phyloP scores from a whole-genome alignment of 2,888 invertebrate species.

The Apoda limacodes region DNA sequence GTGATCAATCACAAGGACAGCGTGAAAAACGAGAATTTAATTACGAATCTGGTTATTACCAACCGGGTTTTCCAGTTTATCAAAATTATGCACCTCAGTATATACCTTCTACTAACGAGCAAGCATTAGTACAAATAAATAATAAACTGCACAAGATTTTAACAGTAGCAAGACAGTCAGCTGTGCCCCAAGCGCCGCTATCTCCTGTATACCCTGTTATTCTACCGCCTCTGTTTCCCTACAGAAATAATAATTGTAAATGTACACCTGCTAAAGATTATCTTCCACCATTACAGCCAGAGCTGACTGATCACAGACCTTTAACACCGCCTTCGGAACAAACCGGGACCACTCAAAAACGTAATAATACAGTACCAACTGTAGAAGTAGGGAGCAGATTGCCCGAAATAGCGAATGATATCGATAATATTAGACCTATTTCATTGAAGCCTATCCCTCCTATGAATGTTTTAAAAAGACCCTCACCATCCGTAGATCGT shows the following conservation, averaged over 20 bases:
- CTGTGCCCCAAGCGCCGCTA: neutral
- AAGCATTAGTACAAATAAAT: constrained; percentile 33
- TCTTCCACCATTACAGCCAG: too few relatives aligned
- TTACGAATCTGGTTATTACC: too few relatives aligned
- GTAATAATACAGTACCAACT: constrained; percentile 22
- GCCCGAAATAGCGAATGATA: constrained; percentile 24
- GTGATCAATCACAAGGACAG: constrained; percentile 23
- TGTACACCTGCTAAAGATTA: too few relatives aligned
- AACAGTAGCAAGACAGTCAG: constrained; percentile 26
- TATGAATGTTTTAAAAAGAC: neutral
- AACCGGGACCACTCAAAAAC: constrained; percentile 10
- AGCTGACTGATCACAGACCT: too few relatives aligned
- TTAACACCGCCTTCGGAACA: constrained; percentile 10
- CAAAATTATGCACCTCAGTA: constrained; percentile 26
- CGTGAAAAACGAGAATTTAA: constrained; percentile 40
- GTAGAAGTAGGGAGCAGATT: constrained; percentile 29
- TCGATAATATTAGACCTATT: constrained; percentile 19
- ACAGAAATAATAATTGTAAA: too few relatives aligned
- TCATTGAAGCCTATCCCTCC: constrained; percentile 5
- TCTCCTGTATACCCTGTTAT: neutral
- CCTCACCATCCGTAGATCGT: constrained; percentile 10
- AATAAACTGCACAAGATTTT: constrained; percentile 33
- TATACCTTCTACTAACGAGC: constrained; percentile 17
- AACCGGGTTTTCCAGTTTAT: too few relatives aligned
- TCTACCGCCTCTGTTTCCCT: neutral